phyloP scores from a whole-genome alignment of 2,888 invertebrate genomes.

The Chesias legatella region DNA sequence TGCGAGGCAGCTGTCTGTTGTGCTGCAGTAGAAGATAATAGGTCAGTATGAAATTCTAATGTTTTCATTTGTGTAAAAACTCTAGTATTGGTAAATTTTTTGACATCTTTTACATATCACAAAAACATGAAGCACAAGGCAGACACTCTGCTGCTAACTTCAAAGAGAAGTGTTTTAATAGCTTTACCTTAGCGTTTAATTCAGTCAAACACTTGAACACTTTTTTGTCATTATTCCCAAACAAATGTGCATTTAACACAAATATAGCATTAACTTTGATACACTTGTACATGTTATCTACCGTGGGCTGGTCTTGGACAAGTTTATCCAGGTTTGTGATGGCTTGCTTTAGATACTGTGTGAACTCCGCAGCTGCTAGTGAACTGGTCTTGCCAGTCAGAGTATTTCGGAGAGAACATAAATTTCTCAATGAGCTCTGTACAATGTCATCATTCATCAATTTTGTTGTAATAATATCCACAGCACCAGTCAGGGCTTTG shows the following conservation, averaged over 20 bases:
- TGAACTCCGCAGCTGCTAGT: conserved; percentile 81
- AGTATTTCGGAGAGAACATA: conserved; percentile 62
- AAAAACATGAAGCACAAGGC: too few species aligned
- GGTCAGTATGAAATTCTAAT: too few species aligned
- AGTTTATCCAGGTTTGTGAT: conserved; percentile 82
- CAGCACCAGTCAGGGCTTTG: conserved; percentile 84
- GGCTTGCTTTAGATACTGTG: conserved; percentile 82
- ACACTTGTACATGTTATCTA: conserved; percentile 79
- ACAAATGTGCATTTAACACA: conserved; percentile 85
- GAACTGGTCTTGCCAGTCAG: conserved; percentile 68
- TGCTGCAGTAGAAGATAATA: too few species aligned
- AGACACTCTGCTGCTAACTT: too few species aligned
- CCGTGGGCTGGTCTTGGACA: conserved; percentile 72
- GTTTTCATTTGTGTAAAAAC: too few species aligned
- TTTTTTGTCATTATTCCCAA: conserved; percentile 89
- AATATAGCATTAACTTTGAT: conserved; percentile 84
- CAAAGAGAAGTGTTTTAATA: too few species aligned
- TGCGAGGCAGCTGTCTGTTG: too few species aligned
- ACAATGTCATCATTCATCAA: conserved; percentile 86
- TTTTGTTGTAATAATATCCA: conserved; percentile 84
- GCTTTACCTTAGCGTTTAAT: conserved; percentile 86
- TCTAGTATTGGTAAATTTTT: too few species aligned
- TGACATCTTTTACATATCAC: too few species aligned
- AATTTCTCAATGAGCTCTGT: conserved; percentile 74
- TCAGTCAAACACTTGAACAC: conserved; percentile 86